Evolutionary conservation across 92 coral and sea anemone species (phyloP).

Genomic region (Palythoa grandiflora): DNA sequence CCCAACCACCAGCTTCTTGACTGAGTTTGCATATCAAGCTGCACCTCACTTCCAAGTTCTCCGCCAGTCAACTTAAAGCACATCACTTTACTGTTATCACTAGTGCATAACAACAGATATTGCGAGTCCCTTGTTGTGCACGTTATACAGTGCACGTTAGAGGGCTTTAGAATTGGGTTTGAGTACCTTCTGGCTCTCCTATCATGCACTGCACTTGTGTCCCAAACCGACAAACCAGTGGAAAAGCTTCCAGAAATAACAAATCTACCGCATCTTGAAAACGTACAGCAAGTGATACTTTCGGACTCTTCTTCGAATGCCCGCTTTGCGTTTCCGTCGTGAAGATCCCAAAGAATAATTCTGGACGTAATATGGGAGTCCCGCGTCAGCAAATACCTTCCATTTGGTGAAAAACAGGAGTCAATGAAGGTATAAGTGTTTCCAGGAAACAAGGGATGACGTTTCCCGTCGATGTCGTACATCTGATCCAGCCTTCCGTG

Average conservation of each 20-base stretch:
- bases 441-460: slow-evolving; percentile 13
- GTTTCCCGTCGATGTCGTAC: slow-evolving; percentile 13
- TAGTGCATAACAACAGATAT: neutral
- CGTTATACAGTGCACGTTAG: slow-evolving; percentile 47
- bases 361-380: slow-evolving; percentile 44
- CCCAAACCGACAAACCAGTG: slow-evolving; percentile 64
- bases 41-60: slow-evolving; percentile 1
- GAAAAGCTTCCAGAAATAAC: slow-evolving; percentile 67
- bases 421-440: slow-evolving; percentile 60
- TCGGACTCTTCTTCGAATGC: slow-evolving; percentile 34
- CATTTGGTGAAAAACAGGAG: slow-evolving; percentile 57
- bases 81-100: neutral
- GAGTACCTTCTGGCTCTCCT: slow-evolving; percentile 6
- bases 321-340: slow-evolving; percentile 11
- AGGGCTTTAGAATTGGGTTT: slow-evolving; percentile 17
- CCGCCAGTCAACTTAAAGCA: slow-evolving; percentile 6
- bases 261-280: slow-evolving; percentile 60
- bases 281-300: slow-evolving; percentile 60
- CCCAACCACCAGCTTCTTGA: slow-evolving; percentile 52
- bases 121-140: slow-evolving; percentile 46
- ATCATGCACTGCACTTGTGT: neutral
- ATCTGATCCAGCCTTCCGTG: slow-evolving; percentile 65
- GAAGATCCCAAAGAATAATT: slow-evolving; percentile 65
- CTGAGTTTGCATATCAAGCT: neutral
- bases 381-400: slow-evolving; percentile 57